Percentiles rank a stretch among this genome's conserved stretches.
Conservation (phyloP, 2,113 vertebrate species). For the Lanius collurio region DNA sequence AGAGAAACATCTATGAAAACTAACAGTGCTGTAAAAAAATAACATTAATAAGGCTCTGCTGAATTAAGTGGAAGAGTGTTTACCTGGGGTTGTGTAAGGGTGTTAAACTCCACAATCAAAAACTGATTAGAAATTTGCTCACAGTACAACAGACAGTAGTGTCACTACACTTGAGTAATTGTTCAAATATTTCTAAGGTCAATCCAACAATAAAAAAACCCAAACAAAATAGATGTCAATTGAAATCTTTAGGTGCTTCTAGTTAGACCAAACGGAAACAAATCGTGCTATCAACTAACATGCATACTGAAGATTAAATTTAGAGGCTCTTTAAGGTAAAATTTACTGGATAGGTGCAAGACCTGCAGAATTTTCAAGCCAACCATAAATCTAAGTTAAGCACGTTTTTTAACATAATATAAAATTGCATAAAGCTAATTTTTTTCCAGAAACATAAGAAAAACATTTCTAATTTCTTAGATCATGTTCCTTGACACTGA, state of each 20-base stretch:
- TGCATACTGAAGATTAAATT: neutral
- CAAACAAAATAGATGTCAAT: neutral
- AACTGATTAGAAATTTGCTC: neutral
- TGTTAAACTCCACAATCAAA: neutral
- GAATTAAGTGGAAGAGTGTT: neutral
- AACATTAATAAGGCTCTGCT: neutral
- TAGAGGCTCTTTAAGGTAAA: neutral
- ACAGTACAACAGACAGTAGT: neutral
- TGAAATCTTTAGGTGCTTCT: neutral
- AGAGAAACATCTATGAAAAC: neutral
- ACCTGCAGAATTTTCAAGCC: neutral
- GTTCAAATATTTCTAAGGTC: neutral
- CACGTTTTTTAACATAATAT: neutral
- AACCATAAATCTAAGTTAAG: neutral
- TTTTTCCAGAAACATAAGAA: neutral
- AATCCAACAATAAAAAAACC: accelerated
- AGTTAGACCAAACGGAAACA: neutral
- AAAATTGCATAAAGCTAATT: neutral
- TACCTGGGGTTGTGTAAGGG: neutral
- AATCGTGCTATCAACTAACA: neutral
- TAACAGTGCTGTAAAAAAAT: neutral
- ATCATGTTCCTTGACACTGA: neutral
- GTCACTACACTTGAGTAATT: neutral
- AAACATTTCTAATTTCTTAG: neutral
- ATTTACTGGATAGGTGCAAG: neutral